Evolutionary conservation across 2,113 vertebrate genomes (phyloP).

Genomic region (Smithornis capensis): DNA sequence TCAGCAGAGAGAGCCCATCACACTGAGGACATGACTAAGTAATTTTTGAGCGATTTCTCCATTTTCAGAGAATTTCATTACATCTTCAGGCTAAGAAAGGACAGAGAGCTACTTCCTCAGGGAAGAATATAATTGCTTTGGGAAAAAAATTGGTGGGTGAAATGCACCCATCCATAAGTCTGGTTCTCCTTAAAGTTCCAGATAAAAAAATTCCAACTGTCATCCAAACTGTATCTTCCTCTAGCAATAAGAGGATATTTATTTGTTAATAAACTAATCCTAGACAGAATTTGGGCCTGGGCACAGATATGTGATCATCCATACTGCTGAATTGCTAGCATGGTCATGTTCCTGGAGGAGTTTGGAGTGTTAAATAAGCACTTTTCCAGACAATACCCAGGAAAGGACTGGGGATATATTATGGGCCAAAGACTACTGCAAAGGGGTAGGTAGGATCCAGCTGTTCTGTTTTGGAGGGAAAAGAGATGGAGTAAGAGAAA

Average conservation of each 20-base stretch:
- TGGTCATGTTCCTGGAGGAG: too few relatives aligned
- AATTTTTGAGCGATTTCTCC: background rate
- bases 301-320: background rate
- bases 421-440: background rate
- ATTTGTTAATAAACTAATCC: background rate
- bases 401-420: background rate
- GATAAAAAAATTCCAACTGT: background rate
- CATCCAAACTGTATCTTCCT: background rate
- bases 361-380: background rate
- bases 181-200: background rate
- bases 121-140: background rate
- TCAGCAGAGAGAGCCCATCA: accelerated
- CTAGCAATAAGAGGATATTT: background rate
- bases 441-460: background rate
- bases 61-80: background rate
- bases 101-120: background rate
- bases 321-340: background rate
- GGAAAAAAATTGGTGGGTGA: background rate
- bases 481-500: background rate
- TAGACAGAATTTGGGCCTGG: background rate
- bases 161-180: background rate
- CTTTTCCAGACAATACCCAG: background rate
- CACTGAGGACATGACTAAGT: background rate
- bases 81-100: background rate
- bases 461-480: background rate